These are phyloP conservation scores for Sylvietta virens DNA, from an alignment of 2,113 vertebrate species.

Conservation along the genomic window DNA sequence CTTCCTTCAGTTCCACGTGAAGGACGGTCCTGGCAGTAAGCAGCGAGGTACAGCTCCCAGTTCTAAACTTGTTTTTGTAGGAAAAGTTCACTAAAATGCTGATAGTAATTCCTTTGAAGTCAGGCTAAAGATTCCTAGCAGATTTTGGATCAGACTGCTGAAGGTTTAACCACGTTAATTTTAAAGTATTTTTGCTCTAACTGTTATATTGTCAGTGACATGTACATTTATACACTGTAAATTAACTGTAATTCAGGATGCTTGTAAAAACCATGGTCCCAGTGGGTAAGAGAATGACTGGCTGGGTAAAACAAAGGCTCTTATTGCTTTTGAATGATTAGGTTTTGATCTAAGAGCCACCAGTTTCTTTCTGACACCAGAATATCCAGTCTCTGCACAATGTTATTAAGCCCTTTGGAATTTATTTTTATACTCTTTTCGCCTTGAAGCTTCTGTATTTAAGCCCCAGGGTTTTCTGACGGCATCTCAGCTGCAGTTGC, in stretches of 20 bases:
- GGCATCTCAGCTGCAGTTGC: background rate
- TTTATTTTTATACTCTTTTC: conserved; percentile 58
- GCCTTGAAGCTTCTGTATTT: conserved; percentile 43
- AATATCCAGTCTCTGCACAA: conserved; percentile 39
- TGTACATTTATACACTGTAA: background rate
- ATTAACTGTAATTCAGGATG: background rate
- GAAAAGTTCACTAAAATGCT: background rate
- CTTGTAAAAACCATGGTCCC: background rate
- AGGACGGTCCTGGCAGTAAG: background rate
- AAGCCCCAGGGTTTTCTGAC: conserved; percentile 53
- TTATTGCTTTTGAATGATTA: conserved; percentile 15
- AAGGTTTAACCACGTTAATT: background rate
- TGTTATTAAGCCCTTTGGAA: conserved; percentile 49
- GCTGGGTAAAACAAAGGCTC: conserved; percentile 19
- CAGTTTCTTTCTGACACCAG: conserved; percentile 32
- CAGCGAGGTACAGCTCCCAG: background rate
- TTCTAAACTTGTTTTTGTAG: background rate
- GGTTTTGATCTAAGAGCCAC: conserved; percentile 48
- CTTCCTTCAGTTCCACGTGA: background rate
- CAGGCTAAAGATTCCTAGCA: background rate
- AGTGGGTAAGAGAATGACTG: background rate
- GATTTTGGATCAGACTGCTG: background rate
- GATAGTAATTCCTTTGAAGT: conserved; percentile 22
- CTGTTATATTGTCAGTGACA: background rate
- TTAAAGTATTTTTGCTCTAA: background rate